Conservation (phyloP, 2,888 invertebrate genomes). For the Maniola hyperantus region DNA sequence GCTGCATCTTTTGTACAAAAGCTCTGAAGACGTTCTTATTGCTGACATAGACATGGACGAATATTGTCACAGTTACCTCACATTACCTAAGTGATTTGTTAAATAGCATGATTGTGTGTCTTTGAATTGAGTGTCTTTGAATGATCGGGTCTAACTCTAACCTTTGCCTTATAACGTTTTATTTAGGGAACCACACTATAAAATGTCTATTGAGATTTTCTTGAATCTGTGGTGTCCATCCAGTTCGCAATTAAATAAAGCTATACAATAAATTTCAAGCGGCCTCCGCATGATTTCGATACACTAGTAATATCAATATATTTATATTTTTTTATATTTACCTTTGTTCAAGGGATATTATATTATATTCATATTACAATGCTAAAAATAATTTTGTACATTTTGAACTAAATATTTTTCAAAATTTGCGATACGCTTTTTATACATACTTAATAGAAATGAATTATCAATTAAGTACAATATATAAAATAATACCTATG, state of each 20-base stretch:
- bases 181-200: neutral
- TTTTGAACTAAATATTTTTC: neutral
- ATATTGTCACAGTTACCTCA: conserved; percentile 60
- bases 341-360: neutral
- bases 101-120: conserved; percentile 43
- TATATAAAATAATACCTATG: neutral
- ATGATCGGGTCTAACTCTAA: conserved; percentile 9
- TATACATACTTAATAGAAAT: neutral
- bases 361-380: neutral
- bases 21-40: conserved; percentile 52
- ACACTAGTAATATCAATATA: no score
- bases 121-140: conserved; percentile 18
- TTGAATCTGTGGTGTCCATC: neutral
- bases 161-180: conserved; percentile 6
- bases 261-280: no score
- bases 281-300: no score
- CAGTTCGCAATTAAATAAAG: neutral
- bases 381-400: neutral
- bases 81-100: conserved; percentile 44
- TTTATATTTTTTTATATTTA: neutral
- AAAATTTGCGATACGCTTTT: neutral
- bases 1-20: conserved; percentile 82
- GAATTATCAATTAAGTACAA: neutral
- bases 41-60: conserved; percentile 67
- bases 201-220: neutral